These are phyloP conservation scores for Lipophrys pholis DNA, from an alignment of 2,113 vertebrate species.

Conservation along the genomic window DNA sequence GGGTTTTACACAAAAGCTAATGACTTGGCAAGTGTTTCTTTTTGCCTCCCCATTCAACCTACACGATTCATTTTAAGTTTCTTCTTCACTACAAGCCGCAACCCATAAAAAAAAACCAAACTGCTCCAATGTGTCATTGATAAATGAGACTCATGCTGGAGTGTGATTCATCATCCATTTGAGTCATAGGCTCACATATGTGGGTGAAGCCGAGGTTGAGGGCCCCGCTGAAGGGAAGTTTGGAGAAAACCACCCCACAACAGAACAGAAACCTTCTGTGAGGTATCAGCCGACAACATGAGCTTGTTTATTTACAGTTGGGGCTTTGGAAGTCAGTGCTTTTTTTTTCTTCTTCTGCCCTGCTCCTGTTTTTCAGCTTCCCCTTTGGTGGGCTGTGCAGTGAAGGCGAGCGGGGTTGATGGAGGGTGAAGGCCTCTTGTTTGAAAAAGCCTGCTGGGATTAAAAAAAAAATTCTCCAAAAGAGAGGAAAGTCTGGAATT, in stretches of 20 bases:
- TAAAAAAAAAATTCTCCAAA: slow-evolving; percentile 23
- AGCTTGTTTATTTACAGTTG: slow-evolving; percentile 71
- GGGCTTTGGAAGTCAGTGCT: slow-evolving; percentile 16
- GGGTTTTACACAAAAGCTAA: slow-evolving; percentile 8
- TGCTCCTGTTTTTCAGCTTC: slow-evolving; percentile 3
- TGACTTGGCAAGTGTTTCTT: background rate
- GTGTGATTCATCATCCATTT: slow-evolving; percentile 72
- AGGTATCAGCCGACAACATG: slow-evolving; percentile 27
- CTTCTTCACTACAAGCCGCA: slow-evolving; percentile 4
- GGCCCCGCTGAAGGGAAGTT: slow-evolving; percentile 48
- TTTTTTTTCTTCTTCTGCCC: slow-evolving; percentile 20
- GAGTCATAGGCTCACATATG: slow-evolving; percentile 64
- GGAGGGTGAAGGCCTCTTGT: slow-evolving; percentile 13
- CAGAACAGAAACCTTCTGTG: slow-evolving; percentile 54
- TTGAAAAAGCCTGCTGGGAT: slow-evolving; percentile 36
- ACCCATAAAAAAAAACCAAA: background rate
- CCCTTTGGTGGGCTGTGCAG: slow-evolving; percentile 32
- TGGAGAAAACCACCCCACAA: slow-evolving; percentile 21
- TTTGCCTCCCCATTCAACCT: background rate
- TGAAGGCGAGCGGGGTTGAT: slow-evolving; percentile 2
- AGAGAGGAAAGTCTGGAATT: slow-evolving; percentile 59
- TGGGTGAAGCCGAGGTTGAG: slow-evolving; percentile 50
- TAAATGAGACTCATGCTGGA: slow-evolving; percentile 45
- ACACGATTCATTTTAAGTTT: background rate
- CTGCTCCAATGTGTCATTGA: slow-evolving; percentile 66